These are phyloP conservation scores for Rhabdophis nuchalis DNA, from an alignment of 2,797 vertebrate species.

Conservation along the genomic window DNA sequence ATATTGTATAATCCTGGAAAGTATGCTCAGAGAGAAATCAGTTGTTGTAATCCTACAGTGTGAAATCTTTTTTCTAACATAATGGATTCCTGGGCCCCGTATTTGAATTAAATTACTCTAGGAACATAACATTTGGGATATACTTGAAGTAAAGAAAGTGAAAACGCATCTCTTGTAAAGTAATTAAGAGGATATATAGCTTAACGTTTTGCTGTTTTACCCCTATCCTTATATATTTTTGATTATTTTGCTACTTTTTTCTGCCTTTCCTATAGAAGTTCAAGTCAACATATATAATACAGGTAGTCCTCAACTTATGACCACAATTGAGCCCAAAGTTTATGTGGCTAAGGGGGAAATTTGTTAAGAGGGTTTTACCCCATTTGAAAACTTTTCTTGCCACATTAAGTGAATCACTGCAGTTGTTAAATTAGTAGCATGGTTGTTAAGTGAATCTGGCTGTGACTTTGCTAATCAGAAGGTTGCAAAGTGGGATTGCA, in stretches of 20 bases:
- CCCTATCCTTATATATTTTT: neutral
- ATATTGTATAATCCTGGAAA: neutral
- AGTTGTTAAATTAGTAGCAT: neutral
- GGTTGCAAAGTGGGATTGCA: neutral
- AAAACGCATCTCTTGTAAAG: neutral
- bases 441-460: neutral
- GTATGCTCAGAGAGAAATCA: neutral
- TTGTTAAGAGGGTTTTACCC: neutral
- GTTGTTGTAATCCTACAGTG: neutral
- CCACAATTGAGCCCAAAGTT: neutral
- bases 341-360: neutral
- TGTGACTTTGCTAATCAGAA: neutral
- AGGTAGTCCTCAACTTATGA: neutral
- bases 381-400: neutral
- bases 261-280: neutral
- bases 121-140: neutral
- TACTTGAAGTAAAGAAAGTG: neutral
- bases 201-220: neutral
- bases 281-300: neutral
- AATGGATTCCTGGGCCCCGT: neutral
- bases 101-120: neutral
- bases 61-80: neutral
- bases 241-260: neutral
- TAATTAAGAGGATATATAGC: neutral
- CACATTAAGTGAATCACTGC: neutral